Conservation (phyloP, 2,888 invertebrate species). For the Cosmopolites sordidus region DNA sequence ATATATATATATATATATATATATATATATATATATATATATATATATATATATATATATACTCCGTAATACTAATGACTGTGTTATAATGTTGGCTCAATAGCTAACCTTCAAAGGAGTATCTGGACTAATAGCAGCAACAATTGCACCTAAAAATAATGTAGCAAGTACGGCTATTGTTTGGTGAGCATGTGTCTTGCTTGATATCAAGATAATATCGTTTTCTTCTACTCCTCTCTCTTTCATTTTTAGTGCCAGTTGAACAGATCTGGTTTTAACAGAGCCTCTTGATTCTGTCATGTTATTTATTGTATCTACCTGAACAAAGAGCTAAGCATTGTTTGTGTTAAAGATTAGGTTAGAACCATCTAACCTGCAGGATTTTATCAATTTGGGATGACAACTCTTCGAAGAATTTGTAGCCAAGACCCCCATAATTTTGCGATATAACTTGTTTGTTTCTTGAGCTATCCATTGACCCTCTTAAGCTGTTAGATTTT, state of each 20-base stretch:
- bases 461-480: conserved; percentile 15
- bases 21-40: too few relatives aligned
- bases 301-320: conserved; percentile 40
- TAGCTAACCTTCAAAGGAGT: conserved; percentile 11
- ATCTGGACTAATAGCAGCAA: conserved; percentile 36
- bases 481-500: conserved; percentile 6
- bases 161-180: conserved; percentile 39
- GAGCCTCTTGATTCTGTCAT: conserved; percentile 41
- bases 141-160: conserved; percentile 39
- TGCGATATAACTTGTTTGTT: conserved; percentile 17
- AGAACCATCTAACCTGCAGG: conserved; percentile 32
- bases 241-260: conserved; percentile 37
- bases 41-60: too few relatives aligned
- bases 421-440: conserved; percentile 36
- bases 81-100: conserved; percentile 33
- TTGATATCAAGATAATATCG: conserved; percentile 39
- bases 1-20: too few relatives aligned
- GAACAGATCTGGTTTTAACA: conserved; percentile 35
- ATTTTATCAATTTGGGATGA: conserved; percentile 36
- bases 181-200: conserved; percentile 39
- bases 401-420: conserved; percentile 33
- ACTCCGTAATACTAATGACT: too few relatives aligned
- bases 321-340: neutral
- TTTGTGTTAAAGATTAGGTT: neutral
- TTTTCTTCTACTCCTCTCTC: conserved; percentile 32